Conservation (phyloP, 2,888 invertebrate genomes). For the Spatulosminthurus flaviceps region DNA sequence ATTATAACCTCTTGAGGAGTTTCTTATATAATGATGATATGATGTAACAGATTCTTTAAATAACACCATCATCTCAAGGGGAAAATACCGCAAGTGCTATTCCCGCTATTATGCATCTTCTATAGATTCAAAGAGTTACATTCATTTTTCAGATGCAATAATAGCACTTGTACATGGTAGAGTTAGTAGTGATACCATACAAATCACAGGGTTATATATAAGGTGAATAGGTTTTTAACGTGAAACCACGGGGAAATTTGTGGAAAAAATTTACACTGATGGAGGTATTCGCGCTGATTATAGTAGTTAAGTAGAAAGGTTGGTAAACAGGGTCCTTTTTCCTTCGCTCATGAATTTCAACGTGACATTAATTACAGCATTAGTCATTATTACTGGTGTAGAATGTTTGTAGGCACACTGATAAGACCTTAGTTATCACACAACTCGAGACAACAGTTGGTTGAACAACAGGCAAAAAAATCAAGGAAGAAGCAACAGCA, state of each 20-base stretch:
- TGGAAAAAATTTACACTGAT: neutral
- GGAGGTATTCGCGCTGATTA: neutral
- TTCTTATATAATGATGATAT: neutral
- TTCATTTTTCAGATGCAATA: no score
- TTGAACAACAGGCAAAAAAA: constrained; percentile 22
- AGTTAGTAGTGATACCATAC: no score
- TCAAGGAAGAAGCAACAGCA: neutral
- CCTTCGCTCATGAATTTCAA: constrained; percentile 12
- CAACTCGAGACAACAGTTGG: constrained; percentile 29
- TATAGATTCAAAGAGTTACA: no score
- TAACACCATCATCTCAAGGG: neutral
- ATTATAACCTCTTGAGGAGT: neutral
- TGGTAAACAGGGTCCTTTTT: constrained; percentile 36
- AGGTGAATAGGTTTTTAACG: no score
- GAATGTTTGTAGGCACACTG: constrained; percentile 26
- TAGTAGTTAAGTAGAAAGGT: constrained; percentile 30
- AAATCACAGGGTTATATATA: no score
- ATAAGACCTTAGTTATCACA: constrained; percentile 32
- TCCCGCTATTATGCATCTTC: neutral
- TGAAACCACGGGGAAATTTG: neutral
- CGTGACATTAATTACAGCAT: constrained; percentile 39
- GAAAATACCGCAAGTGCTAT: neutral
- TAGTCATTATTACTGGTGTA: constrained; percentile 44
- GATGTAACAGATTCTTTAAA: neutral
- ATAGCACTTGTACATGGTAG: no score